A percentile compares a stretch with the other conserved stretches of the same genome.
phyloP scores from a whole-genome alignment of 2,113 vertebrate species.

The Syrmaticus mikado region DNA sequence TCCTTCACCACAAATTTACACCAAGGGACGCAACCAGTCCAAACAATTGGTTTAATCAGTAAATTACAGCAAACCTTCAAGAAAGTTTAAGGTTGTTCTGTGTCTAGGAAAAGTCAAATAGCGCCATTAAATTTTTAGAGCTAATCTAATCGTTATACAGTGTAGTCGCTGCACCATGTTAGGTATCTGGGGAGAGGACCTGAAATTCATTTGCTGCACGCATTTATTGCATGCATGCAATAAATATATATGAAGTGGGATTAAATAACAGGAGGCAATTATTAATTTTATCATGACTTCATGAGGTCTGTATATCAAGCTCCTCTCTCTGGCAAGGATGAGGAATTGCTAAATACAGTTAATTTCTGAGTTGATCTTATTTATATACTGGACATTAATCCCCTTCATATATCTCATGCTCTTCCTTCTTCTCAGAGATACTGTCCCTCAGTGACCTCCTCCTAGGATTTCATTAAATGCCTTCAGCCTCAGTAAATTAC shows the following conservation, averaged over 20 bases:
- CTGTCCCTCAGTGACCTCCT: conserved; percentile 76
- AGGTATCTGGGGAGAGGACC: conserved; percentile 15
- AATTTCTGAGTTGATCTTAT: conserved; percentile 73
- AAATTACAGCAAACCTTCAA: conserved; percentile 72
- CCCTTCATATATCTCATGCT: conserved; percentile 63
- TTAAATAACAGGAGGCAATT: conserved; percentile 44
- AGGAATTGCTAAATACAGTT: conserved; percentile 68
- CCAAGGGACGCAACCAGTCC: conserved; percentile 39
- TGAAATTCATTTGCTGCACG: neutral
- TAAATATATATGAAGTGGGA: conserved; percentile 15
- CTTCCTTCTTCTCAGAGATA: conserved; percentile 75
- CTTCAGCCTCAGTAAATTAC: conserved; percentile 77
- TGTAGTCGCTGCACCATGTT: conserved; percentile 22
- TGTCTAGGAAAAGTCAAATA: conserved; percentile 68
- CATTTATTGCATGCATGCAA: neutral
- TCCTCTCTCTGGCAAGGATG: conserved; percentile 39
- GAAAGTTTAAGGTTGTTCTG: conserved; percentile 75
- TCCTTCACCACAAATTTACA: conserved; percentile 68
- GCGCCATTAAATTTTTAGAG: conserved; percentile 71
- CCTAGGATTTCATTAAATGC: conserved; percentile 77
- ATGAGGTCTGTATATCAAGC: conserved; percentile 41
- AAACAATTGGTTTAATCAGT: conserved; percentile 77
- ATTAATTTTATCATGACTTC: conserved; percentile 48
- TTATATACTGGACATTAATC: conserved; percentile 72
- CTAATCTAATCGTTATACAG: conserved; percentile 62